A percentile compares a stretch with the other conserved stretches of the same genome.
These are phyloP conservation scores for Orthochromis malagaraziensis DNA, from an alignment of 2,113 vertebrate genomes.

Conservation along the genomic window DNA sequence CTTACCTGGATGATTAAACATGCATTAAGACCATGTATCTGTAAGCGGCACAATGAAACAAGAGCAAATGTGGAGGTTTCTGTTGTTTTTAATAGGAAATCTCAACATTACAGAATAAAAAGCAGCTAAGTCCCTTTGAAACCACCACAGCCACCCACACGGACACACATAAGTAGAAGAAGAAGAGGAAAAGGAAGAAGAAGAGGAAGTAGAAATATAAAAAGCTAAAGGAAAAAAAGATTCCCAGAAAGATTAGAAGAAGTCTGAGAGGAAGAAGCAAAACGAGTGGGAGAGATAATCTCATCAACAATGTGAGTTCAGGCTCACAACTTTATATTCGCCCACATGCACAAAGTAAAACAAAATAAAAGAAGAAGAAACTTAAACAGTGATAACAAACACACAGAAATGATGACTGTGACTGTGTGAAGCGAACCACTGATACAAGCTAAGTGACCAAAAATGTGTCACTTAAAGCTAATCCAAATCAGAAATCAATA, in stretches of 20 bases:
- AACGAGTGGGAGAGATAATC: background rate
- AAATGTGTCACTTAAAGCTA: background rate
- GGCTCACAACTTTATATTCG: background rate
- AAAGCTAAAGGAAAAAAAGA: background rate
- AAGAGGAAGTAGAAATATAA: background rate
- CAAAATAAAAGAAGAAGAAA: background rate
- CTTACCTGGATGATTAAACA: background rate
- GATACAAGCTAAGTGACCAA: background rate
- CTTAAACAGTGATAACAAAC: background rate
- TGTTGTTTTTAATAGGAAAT: background rate
- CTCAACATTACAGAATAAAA: background rate
- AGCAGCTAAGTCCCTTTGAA: background rate
- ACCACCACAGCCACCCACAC: background rate
- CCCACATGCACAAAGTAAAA: background rate
- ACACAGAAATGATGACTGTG: background rate
- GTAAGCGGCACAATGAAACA: background rate
- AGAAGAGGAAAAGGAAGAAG: background rate
- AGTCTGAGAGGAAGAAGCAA: background rate
- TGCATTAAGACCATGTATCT: background rate
- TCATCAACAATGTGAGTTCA: background rate
- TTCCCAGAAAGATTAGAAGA: background rate
- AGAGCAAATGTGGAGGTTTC: background rate
- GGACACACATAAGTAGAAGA: background rate
- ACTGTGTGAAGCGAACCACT: background rate
- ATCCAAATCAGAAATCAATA: background rate